Base-by-base conservation (phyloP, 2,888 invertebrate genomes). In the Drosophila longiperda region DNA sequence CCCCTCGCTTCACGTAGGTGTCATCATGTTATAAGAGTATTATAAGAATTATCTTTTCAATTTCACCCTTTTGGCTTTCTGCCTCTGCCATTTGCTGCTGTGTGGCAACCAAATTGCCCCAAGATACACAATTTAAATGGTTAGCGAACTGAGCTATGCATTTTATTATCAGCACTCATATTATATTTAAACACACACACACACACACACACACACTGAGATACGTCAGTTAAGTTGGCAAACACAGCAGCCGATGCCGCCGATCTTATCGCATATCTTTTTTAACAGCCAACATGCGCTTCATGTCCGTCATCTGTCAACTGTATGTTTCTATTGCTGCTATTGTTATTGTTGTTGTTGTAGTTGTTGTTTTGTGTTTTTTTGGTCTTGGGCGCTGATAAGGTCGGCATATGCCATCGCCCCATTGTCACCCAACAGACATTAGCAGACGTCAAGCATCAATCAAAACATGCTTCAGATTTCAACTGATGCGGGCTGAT, bases 201-300 rank as follows among this genome's bases (percentile, higher is more conserved):
- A 20, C 1, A 42, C 4, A 40, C n/a, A 40, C 40, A 40, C 45
- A 20, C 17, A 29, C 29, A 33, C 9, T 54, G 49, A 61, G 33
- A 23, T 60, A 63, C 61, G 57, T 63, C 65, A 57, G 55, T 36
- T 65, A 32, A 40, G n/a, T 54, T 55, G 50, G 40, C 59, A 73
- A 77, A 59, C 80, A 67, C 86, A 78, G 83, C 82, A 83, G 78
- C 75, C 80, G 68, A 49, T 70, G 66, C 17, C 62, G 66, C 29
- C 42, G 80, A 86, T 87, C 87, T 83, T 83, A 83, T 83, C 83
- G 78, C 78, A 75, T 83, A 78, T 79, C 81, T 71, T 59, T 29
- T 42, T 29, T 42, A 23, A 40, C 61, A 55, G 82, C 75, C 80
- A 84, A 82, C 84, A 84, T 63, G 58, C 70, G 58, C 32, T 48